Base-by-base conservation (phyloP, 2,797 vertebrate species). In the Anguilla pacifica region DNA sequence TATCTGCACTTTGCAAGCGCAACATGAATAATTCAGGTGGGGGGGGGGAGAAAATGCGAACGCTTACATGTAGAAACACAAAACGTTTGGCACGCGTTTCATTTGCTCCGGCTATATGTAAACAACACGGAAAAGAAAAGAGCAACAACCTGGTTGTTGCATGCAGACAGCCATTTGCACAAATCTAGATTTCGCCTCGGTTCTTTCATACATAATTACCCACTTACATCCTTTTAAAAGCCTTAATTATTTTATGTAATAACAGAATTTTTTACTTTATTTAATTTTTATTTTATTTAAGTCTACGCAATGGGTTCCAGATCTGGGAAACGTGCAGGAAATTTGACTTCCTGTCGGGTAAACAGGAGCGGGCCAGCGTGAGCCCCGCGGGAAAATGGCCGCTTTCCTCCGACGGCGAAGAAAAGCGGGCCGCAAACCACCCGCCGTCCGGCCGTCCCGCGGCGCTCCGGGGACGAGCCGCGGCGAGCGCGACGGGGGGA, bases 241-340 rank as follows among this genome's bases (percentile, higher is more conserved):
- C 19, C 49, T 83, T 57, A 31, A 35, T 77, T 77, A 77, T 43
- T 22, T 39, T 74, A 87, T 67, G 2, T 55, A 46, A 28, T 17
- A 10, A 39, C 67, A 61, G n/a, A 64, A 55, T 46, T 57, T 57
- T 57, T 57, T 57, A 17, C 2, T 39, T 17, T 35, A 35, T 39
- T 39, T 6, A 2, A 77, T 19, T 77, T 0, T 4, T 0, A 1
- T 13, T 13, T 31, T 90, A 88, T 88, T 88, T 72, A 88, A 85
- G 88, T 85, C 88, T 81, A 89, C 91, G 89, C 92, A 85, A 11
- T 85, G 86, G 85, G 87, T 87, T 88, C 85, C 85, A 4, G 74
- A 86, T 81, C 28, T 85, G 83, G 31, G 86, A 90, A 87, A 39
- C 85, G 35, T 85, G 82, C 67, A 55, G 87, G 51, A 70, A 64